Evolutionary conservation across 2,888 invertebrate species (phyloP).

Genomic region (Heteropelma amictum): DNA sequence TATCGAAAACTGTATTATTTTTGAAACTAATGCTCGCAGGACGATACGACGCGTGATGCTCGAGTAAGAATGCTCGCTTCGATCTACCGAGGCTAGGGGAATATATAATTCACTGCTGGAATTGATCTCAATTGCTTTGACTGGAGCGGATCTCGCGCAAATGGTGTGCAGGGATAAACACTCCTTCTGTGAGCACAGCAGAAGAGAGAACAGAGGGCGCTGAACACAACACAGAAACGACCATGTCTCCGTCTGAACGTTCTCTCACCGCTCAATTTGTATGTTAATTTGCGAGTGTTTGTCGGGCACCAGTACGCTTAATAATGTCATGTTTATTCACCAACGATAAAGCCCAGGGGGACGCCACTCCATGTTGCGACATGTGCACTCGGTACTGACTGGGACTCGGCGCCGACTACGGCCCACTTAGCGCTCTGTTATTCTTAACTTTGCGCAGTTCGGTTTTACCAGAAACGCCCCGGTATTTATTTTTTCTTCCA

Average conservation of each 20-base stretch:
- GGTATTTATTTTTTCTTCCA: too few relatives aligned
- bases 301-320: conserved; percentile 76
- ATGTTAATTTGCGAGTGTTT: conserved; percentile 77
- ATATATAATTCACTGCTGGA: too few relatives aligned
- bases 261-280: conserved; percentile 76
- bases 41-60: too few relatives aligned
- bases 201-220: conserved; percentile 10
- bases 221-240: conserved; percentile 29
- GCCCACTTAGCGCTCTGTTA: conserved; percentile 19
- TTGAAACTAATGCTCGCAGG: not conserved
- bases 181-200: conserved; percentile 27
- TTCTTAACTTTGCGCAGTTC: too few relatives aligned
- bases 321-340: conserved; percentile 78
- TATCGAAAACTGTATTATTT: not conserved
- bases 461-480: not conserved
- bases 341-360: conserved; percentile 73
- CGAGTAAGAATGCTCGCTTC: too few relatives aligned
- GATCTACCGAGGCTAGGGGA: too few relatives aligned
- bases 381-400: not conserved
- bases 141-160: conserved; percentile 16
- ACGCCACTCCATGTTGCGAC: conserved; percentile 17
- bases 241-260: conserved; percentile 57
- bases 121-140: conserved; percentile 30
- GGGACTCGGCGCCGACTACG: conserved; percentile 5
- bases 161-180: conserved; percentile 40